Base-by-base conservation (phyloP, 2,888 invertebrate genomes). In the Macrosoma leucophasiata region DNA sequence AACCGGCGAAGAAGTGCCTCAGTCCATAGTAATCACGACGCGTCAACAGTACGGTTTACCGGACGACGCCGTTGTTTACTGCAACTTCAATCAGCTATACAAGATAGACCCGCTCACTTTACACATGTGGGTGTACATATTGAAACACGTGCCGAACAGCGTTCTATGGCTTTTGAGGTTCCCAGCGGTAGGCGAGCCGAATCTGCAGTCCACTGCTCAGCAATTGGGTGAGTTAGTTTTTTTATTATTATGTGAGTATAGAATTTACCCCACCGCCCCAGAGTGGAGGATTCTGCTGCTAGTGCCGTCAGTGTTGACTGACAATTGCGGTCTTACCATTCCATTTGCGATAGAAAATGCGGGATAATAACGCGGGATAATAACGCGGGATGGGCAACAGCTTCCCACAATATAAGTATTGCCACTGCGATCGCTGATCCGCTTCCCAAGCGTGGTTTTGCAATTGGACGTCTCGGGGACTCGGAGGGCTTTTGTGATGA, bases 61-160 rank as follows among this genome's bases (percentile, higher is more conserved):
- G 0, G 98, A 98, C 55, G 96, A 98, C 50, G 98, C 98, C 0
- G 92, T 99, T 26, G 95, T 99, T 2, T 99, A 96, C 70, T 99
- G 99, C 70, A 99, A 99, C 78, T 99, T 99, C 81, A 99, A 99
- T 86, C 99, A 99, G 66, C 86, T 99, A 38, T 99, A 99, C 81
- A 99, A 99, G 86, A 98, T 99, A 46, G 99, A 99, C 78, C 99
- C 99, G 0, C 79, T 92, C 39, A 99, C 98, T 0, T 84, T 99
- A 33, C 94, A 96, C 55, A 96, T 96, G 91, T 99, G 99, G 99
- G 94, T 90, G 28, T 88, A 94, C 76, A 97, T 98, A 52, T 73
- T 98, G 55, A 96, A 96, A 69, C 90, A 93, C 53, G 98, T 98
- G 42, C 97, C 98, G 1, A 97, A 98, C 64, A 90, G 95, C 17